A percentile compares a stretch with the other conserved stretches of the same genome.
Evolutionary conservation across 1,140 invertebrate genomes (phyloP).

Genomic region (Pachypeltis micranthus): DNA sequence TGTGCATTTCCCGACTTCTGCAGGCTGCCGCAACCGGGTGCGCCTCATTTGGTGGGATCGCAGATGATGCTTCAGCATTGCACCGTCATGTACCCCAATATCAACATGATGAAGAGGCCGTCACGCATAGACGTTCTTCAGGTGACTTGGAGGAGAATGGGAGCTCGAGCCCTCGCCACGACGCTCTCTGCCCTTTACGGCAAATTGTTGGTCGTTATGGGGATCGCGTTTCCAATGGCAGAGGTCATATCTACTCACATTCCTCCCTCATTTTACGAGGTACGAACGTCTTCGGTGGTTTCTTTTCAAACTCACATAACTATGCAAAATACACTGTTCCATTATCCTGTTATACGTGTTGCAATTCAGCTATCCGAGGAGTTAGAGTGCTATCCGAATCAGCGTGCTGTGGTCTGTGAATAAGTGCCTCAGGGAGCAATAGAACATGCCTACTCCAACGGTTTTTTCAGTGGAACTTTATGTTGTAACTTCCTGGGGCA

Average conservation of each 20-base stretch:
- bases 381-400: background rate
- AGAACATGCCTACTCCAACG: too few species aligned
- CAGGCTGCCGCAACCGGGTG: conserved; percentile 22
- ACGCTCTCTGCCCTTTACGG: conserved; percentile 84
- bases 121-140: conserved; percentile 38
- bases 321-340: too few species aligned
- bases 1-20: too few species aligned
- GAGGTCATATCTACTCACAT: conserved; percentile 86
- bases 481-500: too few species aligned
- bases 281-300: too few species aligned
- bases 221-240: conserved; percentile 84
- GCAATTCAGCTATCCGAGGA: background rate
- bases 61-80: conserved; percentile 23
- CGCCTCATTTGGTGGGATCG: conserved; percentile 2
- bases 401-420: background rate
- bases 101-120: conserved; percentile 33
- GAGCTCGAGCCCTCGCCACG: conserved; percentile 62
- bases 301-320: too few species aligned
- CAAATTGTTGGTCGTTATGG: conserved; percentile 88
- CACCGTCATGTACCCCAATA: conserved; percentile 23
- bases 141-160: conserved; percentile 38
- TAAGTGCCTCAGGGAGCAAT: too few species aligned
- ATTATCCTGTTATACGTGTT: background rate
- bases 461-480: too few species aligned
- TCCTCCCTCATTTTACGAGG: conserved; percentile 80